phyloP scores from a whole-genome alignment of 2,888 invertebrate genomes.

The Hanleya hanleyi region DNA sequence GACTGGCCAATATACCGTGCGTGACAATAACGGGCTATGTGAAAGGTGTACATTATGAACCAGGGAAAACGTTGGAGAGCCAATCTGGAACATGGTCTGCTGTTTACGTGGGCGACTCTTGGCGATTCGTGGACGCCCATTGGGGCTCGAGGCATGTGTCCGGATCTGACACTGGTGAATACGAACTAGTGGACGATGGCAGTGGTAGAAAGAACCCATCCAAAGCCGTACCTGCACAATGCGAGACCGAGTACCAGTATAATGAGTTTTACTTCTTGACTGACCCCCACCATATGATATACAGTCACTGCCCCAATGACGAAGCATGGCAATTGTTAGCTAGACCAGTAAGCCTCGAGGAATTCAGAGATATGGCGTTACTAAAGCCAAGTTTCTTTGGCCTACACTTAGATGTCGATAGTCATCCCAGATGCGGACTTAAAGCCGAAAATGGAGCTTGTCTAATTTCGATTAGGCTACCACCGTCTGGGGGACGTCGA shows the following conservation, averaged over 20 bases:
- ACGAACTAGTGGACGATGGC: not conserved
- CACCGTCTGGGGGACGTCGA: not conserved
- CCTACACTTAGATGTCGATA: constrained; percentile 34
- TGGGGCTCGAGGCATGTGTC: constrained; percentile 33
- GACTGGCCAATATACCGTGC: not conserved
- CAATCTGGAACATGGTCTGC: constrained; percentile 21
- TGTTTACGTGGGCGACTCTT: constrained; percentile 45
- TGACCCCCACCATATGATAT: constrained; percentile 50
- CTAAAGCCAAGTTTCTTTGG: constrained; percentile 50
- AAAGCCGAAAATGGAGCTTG: not conserved
- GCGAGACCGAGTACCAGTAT: too few relatives aligned
- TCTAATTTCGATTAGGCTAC: not conserved
- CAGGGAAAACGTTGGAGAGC: not conserved
- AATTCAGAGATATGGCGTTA: constrained; percentile 50
- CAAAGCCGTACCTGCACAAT: too few relatives aligned
- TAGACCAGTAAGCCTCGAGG: constrained; percentile 44
- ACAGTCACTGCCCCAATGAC: constrained; percentile 51
- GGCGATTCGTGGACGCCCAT: constrained; percentile 49
- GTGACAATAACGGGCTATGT: not conserved
- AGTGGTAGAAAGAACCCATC: not conserved
- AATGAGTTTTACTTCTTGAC: constrained; percentile 52
- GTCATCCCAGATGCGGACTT: not conserved
- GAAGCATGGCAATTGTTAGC: constrained; percentile 49
- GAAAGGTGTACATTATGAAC: not conserved
- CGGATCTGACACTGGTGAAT: not conserved